phyloP scores from a whole-genome alignment of 2,113 vertebrate genomes.

The Scomber scombrus region DNA sequence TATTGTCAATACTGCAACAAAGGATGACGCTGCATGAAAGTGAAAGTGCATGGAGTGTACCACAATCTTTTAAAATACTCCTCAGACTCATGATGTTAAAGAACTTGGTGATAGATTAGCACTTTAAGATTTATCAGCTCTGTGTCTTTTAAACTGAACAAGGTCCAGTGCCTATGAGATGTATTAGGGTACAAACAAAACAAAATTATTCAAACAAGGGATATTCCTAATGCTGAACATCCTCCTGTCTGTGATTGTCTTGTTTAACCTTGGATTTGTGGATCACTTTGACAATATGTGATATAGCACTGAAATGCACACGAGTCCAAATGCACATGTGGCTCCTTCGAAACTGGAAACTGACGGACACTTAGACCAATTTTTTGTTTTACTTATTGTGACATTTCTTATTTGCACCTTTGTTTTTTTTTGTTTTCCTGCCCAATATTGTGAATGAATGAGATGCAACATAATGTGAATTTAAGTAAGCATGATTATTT shows the following conservation, averaged over 20 bases:
- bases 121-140: conserved; percentile 16
- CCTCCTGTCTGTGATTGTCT: conserved; percentile 22
- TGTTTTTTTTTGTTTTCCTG: conserved; percentile 38
- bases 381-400: conserved; percentile 16
- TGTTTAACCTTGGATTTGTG: background rate
- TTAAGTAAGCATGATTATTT: conserved; percentile 63
- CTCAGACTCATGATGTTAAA: conserved; percentile 10
- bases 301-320: background rate
- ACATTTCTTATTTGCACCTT: conserved; percentile 66
- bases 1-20: conserved; percentile 26
- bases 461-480: conserved; percentile 42
- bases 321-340: conserved; percentile 29
- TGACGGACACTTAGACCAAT: conserved; percentile 23
- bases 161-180: conserved; percentile 75
- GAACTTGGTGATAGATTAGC: conserved; percentile 26
- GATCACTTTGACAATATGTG: conserved; percentile 1
- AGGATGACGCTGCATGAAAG: conserved; percentile 37
- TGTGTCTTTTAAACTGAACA: conserved; percentile 26
- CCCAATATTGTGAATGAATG: conserved; percentile 77
- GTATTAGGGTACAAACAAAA: conserved; percentile 17
- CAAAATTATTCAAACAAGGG: background rate
- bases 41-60: conserved; percentile 44
- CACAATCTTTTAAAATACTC: conserved; percentile 3
- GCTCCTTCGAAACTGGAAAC: background rate
- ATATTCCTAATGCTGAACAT: conserved; percentile 24